phyloP scores from a whole-genome alignment of 1,140 invertebrate genomes.

The Temnothorax curvispinosus region DNA sequence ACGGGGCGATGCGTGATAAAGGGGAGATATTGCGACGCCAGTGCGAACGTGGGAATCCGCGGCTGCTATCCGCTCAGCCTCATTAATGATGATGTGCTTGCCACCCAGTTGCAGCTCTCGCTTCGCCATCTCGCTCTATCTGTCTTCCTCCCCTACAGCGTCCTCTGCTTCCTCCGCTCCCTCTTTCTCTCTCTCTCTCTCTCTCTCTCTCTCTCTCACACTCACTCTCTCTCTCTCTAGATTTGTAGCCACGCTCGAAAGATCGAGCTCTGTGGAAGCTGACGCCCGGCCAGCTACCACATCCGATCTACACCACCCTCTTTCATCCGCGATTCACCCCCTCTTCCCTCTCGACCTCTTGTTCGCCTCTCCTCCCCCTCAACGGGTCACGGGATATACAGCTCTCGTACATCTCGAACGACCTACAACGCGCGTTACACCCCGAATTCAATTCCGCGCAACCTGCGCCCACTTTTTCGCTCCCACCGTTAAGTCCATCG shows the following conservation, averaged over 20 bases:
- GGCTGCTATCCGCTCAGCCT: conserved; percentile 83
- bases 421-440: conserved; percentile 56
- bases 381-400: conserved; percentile 60
- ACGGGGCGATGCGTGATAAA: conserved; percentile 75
- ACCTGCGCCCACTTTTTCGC: conserved; percentile 72
- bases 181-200: conserved; percentile 44
- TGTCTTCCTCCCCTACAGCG: conserved; percentile 43
- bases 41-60: conserved; percentile 82
- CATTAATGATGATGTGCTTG: conserved; percentile 84
- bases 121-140: conserved; percentile 54
- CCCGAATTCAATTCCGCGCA: conserved; percentile 70
- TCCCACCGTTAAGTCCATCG: conserved; percentile 71
- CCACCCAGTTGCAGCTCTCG: conserved; percentile 76
- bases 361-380: conserved; percentile 25
- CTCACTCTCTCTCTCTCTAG: conserved; percentile 16
- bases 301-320: conserved; percentile 62
- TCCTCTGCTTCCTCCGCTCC: conserved; percentile 28
- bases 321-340: conserved; percentile 51
- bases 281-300: conserved; percentile 71
- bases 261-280: conserved; percentile 69
- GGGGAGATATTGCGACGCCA: conserved; percentile 79
- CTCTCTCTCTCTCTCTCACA: neutral
- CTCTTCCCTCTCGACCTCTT: conserved; percentile 62
- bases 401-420: conserved; percentile 71
- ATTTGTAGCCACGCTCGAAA: conserved; percentile 60